Conservation (phyloP, 2,797 vertebrate genomes). For the Oreonectes daqikongensis region DNA sequence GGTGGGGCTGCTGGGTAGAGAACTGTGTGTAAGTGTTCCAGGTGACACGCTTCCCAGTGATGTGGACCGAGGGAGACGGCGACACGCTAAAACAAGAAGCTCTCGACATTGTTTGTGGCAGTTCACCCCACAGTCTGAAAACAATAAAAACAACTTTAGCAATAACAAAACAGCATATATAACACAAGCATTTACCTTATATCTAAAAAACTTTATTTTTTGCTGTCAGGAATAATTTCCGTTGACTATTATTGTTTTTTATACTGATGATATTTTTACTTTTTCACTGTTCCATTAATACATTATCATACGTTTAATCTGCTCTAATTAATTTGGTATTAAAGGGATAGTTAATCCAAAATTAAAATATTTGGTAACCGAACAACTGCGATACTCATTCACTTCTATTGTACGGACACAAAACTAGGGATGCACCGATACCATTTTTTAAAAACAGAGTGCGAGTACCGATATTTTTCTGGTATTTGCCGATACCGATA, state of each 20-base stretch:
- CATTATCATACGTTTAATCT: not conserved
- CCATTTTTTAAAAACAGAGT: too few species aligned
- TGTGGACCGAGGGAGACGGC: slow-evolving; percentile 84
- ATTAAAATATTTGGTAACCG: too few species aligned
- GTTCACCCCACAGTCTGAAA: slow-evolving; percentile 92
- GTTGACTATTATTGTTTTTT: too few species aligned
- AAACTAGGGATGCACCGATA: too few species aligned
- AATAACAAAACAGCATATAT: not conserved
- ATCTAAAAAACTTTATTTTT: too few species aligned
- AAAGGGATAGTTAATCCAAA: not conserved
- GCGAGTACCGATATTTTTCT: too few species aligned
- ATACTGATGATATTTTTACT: too few species aligned
- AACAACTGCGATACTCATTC: too few species aligned
- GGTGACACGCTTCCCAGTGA: slow-evolving; percentile 80
- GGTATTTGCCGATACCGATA: too few species aligned
- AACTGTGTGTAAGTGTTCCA: slow-evolving; percentile 77
- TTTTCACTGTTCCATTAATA: too few species aligned
- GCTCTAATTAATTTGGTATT: not conserved
- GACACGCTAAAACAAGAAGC: slow-evolving; percentile 90
- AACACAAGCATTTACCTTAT: not conserved
- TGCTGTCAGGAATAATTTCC: too few species aligned
- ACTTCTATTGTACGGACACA: too few species aligned
- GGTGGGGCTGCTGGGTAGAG: slow-evolving; percentile 89
- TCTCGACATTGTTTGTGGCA: slow-evolving; percentile 97
- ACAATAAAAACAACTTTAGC: not conserved